Conservation (phyloP, 1,140 invertebrate genomes). For the Heliothis virescens region DNA sequence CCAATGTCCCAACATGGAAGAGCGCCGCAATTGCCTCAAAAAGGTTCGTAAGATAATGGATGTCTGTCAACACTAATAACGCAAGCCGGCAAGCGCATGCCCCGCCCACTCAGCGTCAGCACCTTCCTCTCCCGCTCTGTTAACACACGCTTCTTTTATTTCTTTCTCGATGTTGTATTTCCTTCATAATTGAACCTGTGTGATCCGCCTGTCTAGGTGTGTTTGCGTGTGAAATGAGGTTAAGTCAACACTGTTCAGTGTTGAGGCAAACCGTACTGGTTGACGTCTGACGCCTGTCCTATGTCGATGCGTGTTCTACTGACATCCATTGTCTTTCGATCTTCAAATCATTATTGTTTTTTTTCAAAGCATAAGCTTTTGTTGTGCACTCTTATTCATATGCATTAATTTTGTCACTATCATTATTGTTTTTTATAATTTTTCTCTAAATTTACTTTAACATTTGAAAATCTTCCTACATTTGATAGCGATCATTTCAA, state of each 20-base stretch:
- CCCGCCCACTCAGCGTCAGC: conserved; percentile 47
- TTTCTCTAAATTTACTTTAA: not conserved
- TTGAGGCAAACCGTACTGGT: conserved; percentile 16
- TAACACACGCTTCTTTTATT: conserved; percentile 55
- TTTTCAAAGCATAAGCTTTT: too few species aligned
- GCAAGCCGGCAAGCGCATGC: conserved; percentile 67
- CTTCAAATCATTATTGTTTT: too few species aligned
- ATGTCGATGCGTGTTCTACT: conserved; percentile 59
- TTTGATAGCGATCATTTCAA: not conserved
- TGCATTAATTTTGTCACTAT: conserved; percentile 30
- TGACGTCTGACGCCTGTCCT: conserved; percentile 48
- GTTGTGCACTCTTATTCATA: conserved; percentile 46
- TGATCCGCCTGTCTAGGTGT: conserved; percentile 7
- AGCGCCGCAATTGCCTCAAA: conserved; percentile 73
- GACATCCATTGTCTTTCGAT: conserved; percentile 83
- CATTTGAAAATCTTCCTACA: too few species aligned
- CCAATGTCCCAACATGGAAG: conserved; percentile 78
- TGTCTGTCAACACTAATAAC: conserved; percentile 79
- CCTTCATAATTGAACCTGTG: conserved; percentile 8
- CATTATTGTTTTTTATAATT: not conserved
- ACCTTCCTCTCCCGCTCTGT: conserved; percentile 44
- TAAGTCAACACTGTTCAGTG: conserved; percentile 35
- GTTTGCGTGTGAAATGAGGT: conserved; percentile 28
- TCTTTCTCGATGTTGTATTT: conserved; percentile 49
- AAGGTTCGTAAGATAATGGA: conserved; percentile 84